These are phyloP conservation scores for Osmerus eperlanus DNA, from an alignment of 2,113 vertebrate species.

Conservation along the genomic window DNA sequence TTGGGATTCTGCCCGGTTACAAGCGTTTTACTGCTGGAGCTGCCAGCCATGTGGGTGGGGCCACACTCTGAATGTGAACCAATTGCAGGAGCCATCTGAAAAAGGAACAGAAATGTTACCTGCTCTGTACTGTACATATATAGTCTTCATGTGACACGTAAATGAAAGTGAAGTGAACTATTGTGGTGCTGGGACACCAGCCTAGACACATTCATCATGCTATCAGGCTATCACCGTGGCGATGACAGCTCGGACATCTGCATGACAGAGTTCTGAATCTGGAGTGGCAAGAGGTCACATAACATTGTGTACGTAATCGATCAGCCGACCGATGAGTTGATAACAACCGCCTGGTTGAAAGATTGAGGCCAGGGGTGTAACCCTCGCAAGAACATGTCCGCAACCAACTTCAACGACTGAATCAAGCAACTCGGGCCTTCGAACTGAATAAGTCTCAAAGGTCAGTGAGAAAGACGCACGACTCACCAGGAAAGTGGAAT, in stretches of 20 bases:
- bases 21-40: not conserved
- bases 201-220: not conserved
- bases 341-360: no score
- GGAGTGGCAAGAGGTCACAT: not conserved
- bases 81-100: not conserved
- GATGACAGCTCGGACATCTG: not conserved
- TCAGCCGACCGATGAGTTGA: not conserved
- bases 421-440: no score
- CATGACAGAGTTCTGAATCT: not conserved
- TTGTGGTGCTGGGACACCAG: not conserved
- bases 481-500: no score
- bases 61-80: not conserved
- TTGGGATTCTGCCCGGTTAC: no score
- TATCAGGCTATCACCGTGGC: not conserved
- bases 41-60: not conserved
- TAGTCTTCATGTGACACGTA: constrained; percentile 21
- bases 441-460: no score
- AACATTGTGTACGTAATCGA: constrained; percentile 1
- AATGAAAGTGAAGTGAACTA: not conserved
- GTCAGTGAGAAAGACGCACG: no score
- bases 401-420: no score
- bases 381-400: no score
- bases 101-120: not conserved
- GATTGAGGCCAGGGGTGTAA: no score
- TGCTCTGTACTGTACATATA: constrained; percentile 38